Percentiles rank a stretch among this genome's conserved stretches.
These are phyloP conservation scores for Cottus gobio DNA, from an alignment of 2,113 vertebrate species.

Conservation along the genomic window DNA sequence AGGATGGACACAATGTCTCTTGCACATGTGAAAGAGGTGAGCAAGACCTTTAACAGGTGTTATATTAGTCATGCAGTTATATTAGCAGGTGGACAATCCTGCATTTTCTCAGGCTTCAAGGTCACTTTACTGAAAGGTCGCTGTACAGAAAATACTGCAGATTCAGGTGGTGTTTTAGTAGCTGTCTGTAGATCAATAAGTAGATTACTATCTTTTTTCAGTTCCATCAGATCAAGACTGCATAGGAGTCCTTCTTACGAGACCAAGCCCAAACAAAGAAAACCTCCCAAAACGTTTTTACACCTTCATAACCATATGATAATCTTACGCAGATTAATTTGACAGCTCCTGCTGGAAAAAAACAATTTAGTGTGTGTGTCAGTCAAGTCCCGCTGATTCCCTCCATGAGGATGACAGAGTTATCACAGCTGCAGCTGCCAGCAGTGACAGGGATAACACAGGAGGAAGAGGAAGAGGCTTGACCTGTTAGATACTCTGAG, in stretches of 20 bases:
- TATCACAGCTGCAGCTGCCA: constrained; percentile 40
- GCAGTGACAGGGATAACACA: constrained; percentile 47
- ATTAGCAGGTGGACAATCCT: not conserved
- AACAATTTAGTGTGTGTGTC: constrained; percentile 28
- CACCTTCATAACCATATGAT: not conserved
- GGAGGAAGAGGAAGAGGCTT: constrained; percentile 40
- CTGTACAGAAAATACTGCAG: constrained; percentile 5
- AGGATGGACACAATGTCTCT: constrained; percentile 72
- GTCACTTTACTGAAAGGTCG: not conserved
- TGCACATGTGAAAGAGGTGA: constrained; percentile 75
- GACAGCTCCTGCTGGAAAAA: constrained; percentile 1
- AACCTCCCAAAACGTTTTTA: not conserved
- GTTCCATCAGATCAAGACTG: not conserved
- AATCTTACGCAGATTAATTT: constrained; percentile 1
- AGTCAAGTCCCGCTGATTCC: constrained; percentile 19
- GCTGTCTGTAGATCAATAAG: not conserved
- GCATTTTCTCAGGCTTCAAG: constrained; percentile 8
- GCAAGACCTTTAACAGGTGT: constrained; percentile 21
- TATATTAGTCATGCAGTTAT: not conserved
- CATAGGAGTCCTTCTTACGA: not conserved
- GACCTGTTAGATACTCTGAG: constrained; percentile 35
- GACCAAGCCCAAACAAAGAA: not conserved
- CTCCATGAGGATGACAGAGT: constrained; percentile 17
- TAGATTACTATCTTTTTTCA: not conserved
- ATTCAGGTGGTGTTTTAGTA: not conserved